A percentile compares a stretch with the other conserved stretches of the same genome.
Evolutionary conservation across 2,888 invertebrate species (phyloP).

Genomic region (Clistopyga incitator): DNA sequence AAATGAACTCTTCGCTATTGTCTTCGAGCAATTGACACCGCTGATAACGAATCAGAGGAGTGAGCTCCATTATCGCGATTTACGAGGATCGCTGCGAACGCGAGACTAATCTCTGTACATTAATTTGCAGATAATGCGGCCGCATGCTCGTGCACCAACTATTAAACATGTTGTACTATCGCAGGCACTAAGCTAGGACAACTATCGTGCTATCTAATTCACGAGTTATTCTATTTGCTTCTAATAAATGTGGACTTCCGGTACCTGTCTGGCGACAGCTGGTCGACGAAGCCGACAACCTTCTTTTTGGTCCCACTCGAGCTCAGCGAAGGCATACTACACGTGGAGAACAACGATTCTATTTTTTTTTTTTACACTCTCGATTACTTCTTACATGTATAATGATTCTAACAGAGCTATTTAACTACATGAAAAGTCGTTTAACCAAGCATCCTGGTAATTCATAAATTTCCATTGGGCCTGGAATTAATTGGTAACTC

Average conservation of each 20-base stretch:
- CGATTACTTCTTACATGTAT: constrained; percentile 45
- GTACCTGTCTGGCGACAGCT: constrained; percentile 82
- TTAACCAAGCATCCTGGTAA: neutral
- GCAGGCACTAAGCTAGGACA: constrained; percentile 26
- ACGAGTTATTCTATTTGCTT: constrained; percentile 43
- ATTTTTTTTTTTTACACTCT: constrained; percentile 58
- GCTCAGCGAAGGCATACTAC: constrained; percentile 83
- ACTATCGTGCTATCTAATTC: constrained; percentile 50
- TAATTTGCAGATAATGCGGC: constrained; percentile 22
- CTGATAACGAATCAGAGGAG: constrained; percentile 48
- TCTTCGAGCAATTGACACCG: constrained; percentile 22
- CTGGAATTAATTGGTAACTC: no score
- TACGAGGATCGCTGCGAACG: constrained; percentile 30
- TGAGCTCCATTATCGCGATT: constrained; percentile 24
- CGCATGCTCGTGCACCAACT: neutral
- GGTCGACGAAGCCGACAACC: constrained; percentile 84
- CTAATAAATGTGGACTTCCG: constrained; percentile 53
- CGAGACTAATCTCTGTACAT: constrained; percentile 45
- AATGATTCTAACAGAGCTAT: neutral
- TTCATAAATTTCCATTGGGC: no score
- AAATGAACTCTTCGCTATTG: constrained; percentile 11
- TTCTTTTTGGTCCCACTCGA: constrained; percentile 83
- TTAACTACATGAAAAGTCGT: constrained; percentile 27
- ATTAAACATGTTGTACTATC: neutral
- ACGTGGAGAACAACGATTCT: constrained; percentile 75